These are phyloP conservation scores for Pterobdella sp. DNA, from an alignment of 2,888 invertebrate species.

Conservation along the genomic window DNA sequence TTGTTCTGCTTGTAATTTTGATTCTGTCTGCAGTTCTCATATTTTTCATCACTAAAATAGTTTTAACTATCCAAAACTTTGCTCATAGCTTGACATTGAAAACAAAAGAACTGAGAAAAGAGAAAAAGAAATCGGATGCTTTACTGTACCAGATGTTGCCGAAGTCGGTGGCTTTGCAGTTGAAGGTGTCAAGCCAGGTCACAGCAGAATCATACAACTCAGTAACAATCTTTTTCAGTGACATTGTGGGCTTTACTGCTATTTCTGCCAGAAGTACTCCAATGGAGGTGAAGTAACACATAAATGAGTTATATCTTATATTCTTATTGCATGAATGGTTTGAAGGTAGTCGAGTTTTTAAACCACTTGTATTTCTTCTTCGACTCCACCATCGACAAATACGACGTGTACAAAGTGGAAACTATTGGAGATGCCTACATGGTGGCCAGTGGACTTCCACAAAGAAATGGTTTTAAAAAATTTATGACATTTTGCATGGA, in stretches of 20 bases:
- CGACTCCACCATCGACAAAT: slow-evolving; percentile 37
- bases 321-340: not conserved
- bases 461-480: slow-evolving; percentile 55
- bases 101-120: slow-evolving; percentile 43
- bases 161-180: slow-evolving; percentile 45
- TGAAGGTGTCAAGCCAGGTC: slow-evolving; percentile 41
- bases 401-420: slow-evolving; percentile 39
- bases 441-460: slow-evolving; percentile 54
- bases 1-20: slow-evolving; percentile 36
- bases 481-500: not conserved
- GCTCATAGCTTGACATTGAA: slow-evolving; percentile 43
- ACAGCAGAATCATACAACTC: slow-evolving; percentile 36
- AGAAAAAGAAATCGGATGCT: slow-evolving; percentile 45
- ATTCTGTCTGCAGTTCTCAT: slow-evolving; percentile 43
- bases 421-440: slow-evolving; percentile 40
- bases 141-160: slow-evolving; percentile 49
- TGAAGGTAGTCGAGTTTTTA: slow-evolving; percentile 38
- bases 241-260: slow-evolving; percentile 87
- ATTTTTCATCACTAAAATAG: slow-evolving; percentile 40
- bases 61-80: slow-evolving; percentile 42
- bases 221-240: slow-evolving; percentile 86
- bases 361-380: slow-evolving; percentile 38
- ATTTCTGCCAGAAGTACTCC: slow-evolving; percentile 54
- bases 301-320: not conserved
- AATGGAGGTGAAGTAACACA: slow-evolving; percentile 37